phyloP scores from a whole-genome alignment of 1,140 invertebrate species.

The Brachionus koreanus region DNA sequence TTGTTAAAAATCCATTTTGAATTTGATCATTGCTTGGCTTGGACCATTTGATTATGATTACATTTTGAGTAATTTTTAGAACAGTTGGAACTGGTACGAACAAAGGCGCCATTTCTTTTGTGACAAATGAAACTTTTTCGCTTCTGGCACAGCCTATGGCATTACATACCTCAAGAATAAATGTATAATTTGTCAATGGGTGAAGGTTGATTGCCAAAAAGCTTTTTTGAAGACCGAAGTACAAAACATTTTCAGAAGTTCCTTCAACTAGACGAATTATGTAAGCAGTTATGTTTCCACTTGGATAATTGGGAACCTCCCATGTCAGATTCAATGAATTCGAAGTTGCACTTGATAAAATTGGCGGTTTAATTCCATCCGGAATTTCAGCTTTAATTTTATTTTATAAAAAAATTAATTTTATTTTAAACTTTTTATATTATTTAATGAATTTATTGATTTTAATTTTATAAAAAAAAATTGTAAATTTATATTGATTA shows the following conservation, averaged over 20 bases:
- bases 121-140: constrained; percentile 49
- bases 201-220: constrained; percentile 45
- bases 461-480: no score
- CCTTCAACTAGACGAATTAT: neutral
- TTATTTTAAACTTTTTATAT: no score
- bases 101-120: constrained; percentile 52
- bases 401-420: neutral
- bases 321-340: neutral
- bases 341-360: neutral
- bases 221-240: constrained; percentile 5
- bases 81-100: constrained; percentile 49
- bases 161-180: constrained; percentile 55
- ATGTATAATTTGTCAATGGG: constrained; percentile 53
- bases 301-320: neutral
- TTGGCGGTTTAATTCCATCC: neutral
- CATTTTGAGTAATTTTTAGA: constrained; percentile 48
- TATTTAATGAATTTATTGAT: neutral
- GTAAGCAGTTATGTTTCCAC: constrained; percentile 4
- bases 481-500: no score
- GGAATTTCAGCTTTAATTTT: constrained; percentile 10
- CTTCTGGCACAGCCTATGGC: constrained; percentile 51
- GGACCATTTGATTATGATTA: constrained; percentile 49
- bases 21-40: constrained; percentile 48
- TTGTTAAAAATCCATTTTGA: constrained; percentile 18
- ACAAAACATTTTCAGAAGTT: neutral